Evolutionary conservation across 2,113 vertebrate genomes (phyloP).

Genomic region (Loxodonta africana): DNA sequence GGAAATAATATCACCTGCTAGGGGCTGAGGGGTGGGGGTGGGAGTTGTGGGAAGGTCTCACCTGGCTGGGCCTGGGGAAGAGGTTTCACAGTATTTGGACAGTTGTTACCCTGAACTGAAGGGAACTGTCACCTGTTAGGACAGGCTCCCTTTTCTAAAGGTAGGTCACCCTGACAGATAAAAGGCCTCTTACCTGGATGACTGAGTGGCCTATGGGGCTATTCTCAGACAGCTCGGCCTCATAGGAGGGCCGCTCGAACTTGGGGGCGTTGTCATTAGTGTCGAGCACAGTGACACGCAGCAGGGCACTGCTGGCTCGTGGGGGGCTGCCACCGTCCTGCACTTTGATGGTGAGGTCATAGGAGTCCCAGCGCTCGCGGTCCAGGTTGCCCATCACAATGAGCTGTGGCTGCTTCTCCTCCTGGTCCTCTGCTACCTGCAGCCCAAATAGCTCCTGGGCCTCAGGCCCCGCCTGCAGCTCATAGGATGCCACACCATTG

Average conservation of each 20-base stretch:
- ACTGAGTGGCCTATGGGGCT: conserved; percentile 96
- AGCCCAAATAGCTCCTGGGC: conserved; percentile 95
- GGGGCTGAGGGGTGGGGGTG: not conserved
- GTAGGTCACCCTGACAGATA: not conserved
- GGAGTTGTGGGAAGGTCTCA: not conserved
- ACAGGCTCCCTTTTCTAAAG: conserved; percentile 22
- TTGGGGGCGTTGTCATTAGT: conserved; percentile 97
- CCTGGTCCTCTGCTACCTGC: conserved; percentile 95
- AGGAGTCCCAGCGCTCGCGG: conserved; percentile 96
- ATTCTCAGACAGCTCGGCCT: conserved; percentile 95
- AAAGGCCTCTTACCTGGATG: conserved; percentile 93
- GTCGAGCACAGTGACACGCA: conserved; percentile 96
- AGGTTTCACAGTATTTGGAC: not conserved
- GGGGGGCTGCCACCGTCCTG: conserved; percentile 95
- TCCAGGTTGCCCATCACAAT: conserved; percentile 97
- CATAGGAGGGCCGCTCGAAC: conserved; percentile 95
- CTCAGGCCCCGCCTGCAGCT: conserved; percentile 92
- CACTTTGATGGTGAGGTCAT: conserved; percentile 97
- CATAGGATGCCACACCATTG: conserved; percentile 96
- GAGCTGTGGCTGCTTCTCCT: conserved; percentile 96
- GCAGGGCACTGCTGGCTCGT: conserved; percentile 94
- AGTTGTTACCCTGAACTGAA: not conserved
- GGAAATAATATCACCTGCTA: not conserved
- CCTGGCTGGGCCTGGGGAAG: not conserved
- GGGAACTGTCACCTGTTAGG: not conserved